Conservation (phyloP, 2,888 invertebrate genomes). For the Himalopsyche tibetana region DNA sequence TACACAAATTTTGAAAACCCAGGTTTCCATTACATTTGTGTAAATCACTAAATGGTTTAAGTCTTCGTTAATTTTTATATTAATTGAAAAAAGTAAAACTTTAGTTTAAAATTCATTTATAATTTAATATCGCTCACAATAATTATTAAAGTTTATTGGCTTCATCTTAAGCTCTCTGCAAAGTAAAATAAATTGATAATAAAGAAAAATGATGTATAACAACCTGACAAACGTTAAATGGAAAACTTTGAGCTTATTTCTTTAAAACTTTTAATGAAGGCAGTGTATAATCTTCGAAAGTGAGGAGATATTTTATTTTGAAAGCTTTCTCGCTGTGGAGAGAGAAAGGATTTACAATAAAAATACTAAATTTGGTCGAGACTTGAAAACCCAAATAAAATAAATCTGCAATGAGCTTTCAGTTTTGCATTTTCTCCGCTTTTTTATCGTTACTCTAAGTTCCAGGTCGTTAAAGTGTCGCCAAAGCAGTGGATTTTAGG, state of each 20-base stretch:
- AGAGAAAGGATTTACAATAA: not conserved
- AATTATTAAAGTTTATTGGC: too few relatives aligned
- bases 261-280: constrained; percentile 34
- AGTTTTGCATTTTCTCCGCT: constrained; percentile 26
- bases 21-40: too few relatives aligned
- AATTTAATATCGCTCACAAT: too few relatives aligned
- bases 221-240: not conserved
- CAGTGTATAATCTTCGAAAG: not conserved
- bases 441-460: constrained; percentile 34
- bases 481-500: constrained; percentile 10
- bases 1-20: too few relatives aligned
- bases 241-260: not conserved
- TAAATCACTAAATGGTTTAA: too few relatives aligned
- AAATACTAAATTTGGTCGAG: constrained; percentile 10
- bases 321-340: not conserved
- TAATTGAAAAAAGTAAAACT: too few relatives aligned
- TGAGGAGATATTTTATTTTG: constrained; percentile 11
- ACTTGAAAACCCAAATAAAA: not conserved
- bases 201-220: not conserved
- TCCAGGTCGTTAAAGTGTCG: not conserved
- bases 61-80: too few relatives aligned
- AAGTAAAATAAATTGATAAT: not conserved
- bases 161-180: too few relatives aligned
- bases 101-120: too few relatives aligned
- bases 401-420: constrained; percentile 22